Percentiles rank a stretch among this genome's conserved stretches.
phyloP scores from a whole-genome alignment of 2,888 invertebrate genomes.

The Torymus tubicola region DNA sequence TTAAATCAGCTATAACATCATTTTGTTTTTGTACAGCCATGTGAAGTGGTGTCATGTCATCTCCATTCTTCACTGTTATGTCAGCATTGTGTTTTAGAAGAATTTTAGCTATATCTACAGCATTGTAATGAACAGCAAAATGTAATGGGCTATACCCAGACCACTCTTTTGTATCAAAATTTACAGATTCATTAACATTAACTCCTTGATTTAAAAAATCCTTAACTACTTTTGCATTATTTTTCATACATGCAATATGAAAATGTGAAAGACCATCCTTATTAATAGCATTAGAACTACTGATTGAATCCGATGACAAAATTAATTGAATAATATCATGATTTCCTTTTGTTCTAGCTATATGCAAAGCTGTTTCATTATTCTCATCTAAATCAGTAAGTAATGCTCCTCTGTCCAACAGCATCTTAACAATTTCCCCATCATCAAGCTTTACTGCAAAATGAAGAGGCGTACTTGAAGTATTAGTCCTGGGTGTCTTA shows the following conservation, averaged over 20 bases:
- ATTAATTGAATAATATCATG: slow-evolving; percentile 42
- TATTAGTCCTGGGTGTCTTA: slow-evolving; percentile 10
- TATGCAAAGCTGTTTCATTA: slow-evolving; percentile 39
- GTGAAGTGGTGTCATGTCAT: slow-evolving; percentile 47
- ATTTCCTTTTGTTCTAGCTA: slow-evolving; percentile 38
- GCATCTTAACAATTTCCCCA: slow-evolving; percentile 32
- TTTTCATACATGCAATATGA: slow-evolving; percentile 48
- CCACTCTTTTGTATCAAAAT: slow-evolving; percentile 21
- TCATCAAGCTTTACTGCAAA: slow-evolving; percentile 42
- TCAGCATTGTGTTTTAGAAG: slow-evolving; percentile 44
- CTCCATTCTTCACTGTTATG: slow-evolving; percentile 35
- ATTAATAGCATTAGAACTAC: slow-evolving; percentile 19
- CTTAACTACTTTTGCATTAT: slow-evolving; percentile 6
- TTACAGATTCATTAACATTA: slow-evolving; percentile 33
- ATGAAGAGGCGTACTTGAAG: slow-evolving; percentile 46
- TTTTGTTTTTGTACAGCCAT: slow-evolving; percentile 42
- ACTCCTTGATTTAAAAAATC: slow-evolving; percentile 33
- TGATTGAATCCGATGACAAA: neutral
- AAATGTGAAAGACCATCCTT: slow-evolving; percentile 44
- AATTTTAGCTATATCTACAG: slow-evolving; percentile 28
- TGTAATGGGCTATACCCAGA: slow-evolving; percentile 52
- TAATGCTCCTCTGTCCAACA: slow-evolving; percentile 29
- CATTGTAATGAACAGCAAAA: slow-evolving; percentile 45
- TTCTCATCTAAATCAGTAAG: slow-evolving; percentile 24
- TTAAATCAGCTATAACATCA: slow-evolving; percentile 20